phyloP scores from a whole-genome alignment of 2,113 vertebrate species.

The Stegastes partitus region DNA sequence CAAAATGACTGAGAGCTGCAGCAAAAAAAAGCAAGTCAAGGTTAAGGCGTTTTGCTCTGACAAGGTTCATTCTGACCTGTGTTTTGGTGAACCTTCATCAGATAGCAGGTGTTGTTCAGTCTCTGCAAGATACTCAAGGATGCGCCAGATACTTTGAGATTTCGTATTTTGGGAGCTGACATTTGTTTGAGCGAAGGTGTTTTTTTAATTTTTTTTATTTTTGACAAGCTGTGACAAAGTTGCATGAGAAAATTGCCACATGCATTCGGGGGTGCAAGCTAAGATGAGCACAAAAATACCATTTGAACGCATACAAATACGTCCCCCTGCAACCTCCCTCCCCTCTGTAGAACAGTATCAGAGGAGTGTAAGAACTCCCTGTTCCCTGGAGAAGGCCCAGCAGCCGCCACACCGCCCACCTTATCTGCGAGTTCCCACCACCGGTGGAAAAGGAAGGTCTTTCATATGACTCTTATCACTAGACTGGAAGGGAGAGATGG shows the following conservation, averaged over 20 bases:
- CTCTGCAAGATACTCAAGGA: slow-evolving; percentile 25
- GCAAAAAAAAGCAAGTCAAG: slow-evolving; percentile 22
- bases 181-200: slow-evolving; percentile 37
- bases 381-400: slow-evolving; percentile 80
- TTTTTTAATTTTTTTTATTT: background rate
- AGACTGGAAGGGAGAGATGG: slow-evolving; percentile 20
- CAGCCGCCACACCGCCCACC: slow-evolving; percentile 43
- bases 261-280: slow-evolving; percentile 6
- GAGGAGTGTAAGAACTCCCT: slow-evolving; percentile 73
- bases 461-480: slow-evolving; percentile 77
- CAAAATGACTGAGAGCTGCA: background rate
- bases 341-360: slow-evolving; percentile 61
- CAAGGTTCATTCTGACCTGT: slow-evolving; percentile 65
- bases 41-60: slow-evolving; percentile 4
- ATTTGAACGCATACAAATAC: background rate
- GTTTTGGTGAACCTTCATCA: slow-evolving; percentile 48
- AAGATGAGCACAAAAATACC: slow-evolving; percentile 18
- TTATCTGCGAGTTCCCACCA: slow-evolving; percentile 78
- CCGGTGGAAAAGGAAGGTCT: slow-evolving; percentile 66
- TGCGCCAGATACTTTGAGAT: slow-evolving; percentile 4
- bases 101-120: slow-evolving; percentile 38
- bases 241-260: slow-evolving; percentile 36
- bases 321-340: slow-evolving; percentile 57
- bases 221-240: slow-evolving; percentile 18
- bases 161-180: slow-evolving; percentile 36